Evolutionary conservation across 2,113 vertebrate genomes (phyloP).

Genomic region (Smithornis capensis): DNA sequence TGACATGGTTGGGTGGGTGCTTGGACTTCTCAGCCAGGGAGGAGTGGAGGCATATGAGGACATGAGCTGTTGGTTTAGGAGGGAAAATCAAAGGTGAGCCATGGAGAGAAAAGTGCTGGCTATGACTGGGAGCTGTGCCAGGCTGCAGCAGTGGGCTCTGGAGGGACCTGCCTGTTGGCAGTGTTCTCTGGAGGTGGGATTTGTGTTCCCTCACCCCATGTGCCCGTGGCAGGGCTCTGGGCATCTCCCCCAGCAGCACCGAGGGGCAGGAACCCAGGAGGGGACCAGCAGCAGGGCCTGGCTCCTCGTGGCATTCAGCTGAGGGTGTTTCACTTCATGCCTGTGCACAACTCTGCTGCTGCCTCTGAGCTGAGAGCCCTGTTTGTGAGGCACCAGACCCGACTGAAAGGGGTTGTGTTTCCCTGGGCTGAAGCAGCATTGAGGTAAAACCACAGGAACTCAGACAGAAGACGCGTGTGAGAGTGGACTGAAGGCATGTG

Average conservation of each 20-base stretch:
- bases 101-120: not conserved
- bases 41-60: not conserved
- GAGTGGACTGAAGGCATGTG: no score
- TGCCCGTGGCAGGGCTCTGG: fast-evolving
- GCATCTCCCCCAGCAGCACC: fast-evolving
- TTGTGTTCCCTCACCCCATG: fast-evolving
- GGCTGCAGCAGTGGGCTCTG: not conserved
- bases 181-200: not conserved
- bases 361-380: not conserved
- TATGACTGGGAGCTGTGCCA: fast-evolving
- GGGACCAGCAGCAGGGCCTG: not conserved
- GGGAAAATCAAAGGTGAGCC: not conserved
- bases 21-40: not conserved
- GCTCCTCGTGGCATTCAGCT: not conserved
- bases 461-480: fast-evolving
- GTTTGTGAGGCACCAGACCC: not conserved
- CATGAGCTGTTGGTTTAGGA: not conserved
- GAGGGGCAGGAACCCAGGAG: not conserved
- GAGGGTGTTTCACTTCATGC: fast-evolving
- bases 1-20: not conserved
- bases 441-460: not conserved
- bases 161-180: not conserved
- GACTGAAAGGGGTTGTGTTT: not conserved
- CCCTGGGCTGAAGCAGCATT: fast-evolving
- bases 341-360: fast-evolving